These are phyloP conservation scores for Cataglyphis cursor DNA, from an alignment of 2,888 invertebrate species.

Conservation along the genomic window DNA sequence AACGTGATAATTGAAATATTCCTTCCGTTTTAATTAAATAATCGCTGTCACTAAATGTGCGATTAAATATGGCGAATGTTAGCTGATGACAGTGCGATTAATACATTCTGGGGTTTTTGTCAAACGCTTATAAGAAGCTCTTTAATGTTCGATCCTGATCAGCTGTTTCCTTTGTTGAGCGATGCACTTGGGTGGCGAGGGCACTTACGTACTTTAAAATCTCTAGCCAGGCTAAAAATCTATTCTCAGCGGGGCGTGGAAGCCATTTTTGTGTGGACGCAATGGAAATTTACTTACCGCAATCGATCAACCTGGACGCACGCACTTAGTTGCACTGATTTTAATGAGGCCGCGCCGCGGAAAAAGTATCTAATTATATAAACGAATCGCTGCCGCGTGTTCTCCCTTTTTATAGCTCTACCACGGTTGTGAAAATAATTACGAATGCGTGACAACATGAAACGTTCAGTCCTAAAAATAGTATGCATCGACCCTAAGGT, in stretches of 20 bases:
- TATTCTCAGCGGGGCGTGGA: slow-evolving; percentile 9
- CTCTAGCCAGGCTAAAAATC: slow-evolving; percentile 28
- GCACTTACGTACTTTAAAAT: slow-evolving; percentile 55
- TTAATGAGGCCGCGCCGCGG: slow-evolving; percentile 43
- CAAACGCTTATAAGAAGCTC: not conserved
- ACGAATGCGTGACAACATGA: slow-evolving; percentile 11
- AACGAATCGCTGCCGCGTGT: slow-evolving; percentile 43
- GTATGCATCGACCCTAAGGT: not conserved
- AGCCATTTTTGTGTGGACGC: slow-evolving; percentile 17
- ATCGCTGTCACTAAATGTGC: not conserved
- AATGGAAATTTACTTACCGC: slow-evolving; percentile 44
- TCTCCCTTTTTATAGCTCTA: slow-evolving; percentile 40
- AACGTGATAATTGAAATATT: slow-evolving; percentile 20
- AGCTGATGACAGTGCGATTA: slow-evolving; percentile 26
- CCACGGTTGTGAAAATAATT: slow-evolving; percentile 24
- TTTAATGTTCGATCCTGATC: slow-evolving; percentile 21
- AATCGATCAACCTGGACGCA: slow-evolving; percentile 48
- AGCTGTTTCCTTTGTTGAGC: slow-evolving; percentile 42
- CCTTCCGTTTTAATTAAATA: slow-evolving; percentile 27
- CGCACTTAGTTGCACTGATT: slow-evolving; percentile 43
- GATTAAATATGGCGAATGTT: slow-evolving; percentile 8
- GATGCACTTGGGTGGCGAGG: slow-evolving; percentile 18
- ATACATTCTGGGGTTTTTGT: slow-evolving; percentile 13
- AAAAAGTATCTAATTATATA: slow-evolving; percentile 52
- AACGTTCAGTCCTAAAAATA: slow-evolving; percentile 17